These are phyloP conservation scores for Lochmaea capreae DNA, from an alignment of 2,888 invertebrate species.

Conservation along the genomic window DNA sequence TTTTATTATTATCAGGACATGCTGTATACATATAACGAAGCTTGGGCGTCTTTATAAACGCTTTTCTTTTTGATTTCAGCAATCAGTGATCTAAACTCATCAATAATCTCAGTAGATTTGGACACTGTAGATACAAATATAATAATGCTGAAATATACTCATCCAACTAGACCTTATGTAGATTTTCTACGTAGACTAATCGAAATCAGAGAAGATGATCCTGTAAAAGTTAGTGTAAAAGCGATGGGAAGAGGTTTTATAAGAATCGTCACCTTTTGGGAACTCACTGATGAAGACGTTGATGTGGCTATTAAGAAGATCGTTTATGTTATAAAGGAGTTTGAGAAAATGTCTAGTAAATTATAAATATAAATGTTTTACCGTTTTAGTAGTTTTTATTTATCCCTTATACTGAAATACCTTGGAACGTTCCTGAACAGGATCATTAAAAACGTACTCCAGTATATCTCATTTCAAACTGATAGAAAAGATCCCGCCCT, in stretches of 20 bases:
- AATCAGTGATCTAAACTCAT: slow-evolving; percentile 72
- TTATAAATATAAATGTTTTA: slow-evolving; percentile 11
- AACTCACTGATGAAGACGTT: slow-evolving; percentile 76
- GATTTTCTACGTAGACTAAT: slow-evolving; percentile 61
- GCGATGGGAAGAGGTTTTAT: slow-evolving; percentile 65
- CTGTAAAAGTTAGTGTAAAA: slow-evolving; percentile 71
- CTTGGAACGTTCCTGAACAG: too few species aligned
- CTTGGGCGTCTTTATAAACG: too few species aligned
- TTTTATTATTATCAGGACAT: too few species aligned
- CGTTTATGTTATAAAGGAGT: slow-evolving; percentile 74
- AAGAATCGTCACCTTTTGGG: slow-evolving; percentile 78
- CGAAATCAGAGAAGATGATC: slow-evolving; percentile 65
- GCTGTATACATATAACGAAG: too few species aligned
- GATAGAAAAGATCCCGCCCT: too few species aligned
- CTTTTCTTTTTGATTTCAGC: slow-evolving; percentile 63
- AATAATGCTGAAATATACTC: slow-evolving; percentile 28
- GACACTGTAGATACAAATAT: slow-evolving; percentile 79
- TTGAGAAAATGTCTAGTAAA: slow-evolving; percentile 53
- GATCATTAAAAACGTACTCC: too few species aligned
- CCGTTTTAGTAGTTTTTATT: too few species aligned
- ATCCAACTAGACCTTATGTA: slow-evolving; percentile 58
- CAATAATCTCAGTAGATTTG: slow-evolving; percentile 73
- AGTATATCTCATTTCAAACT: too few species aligned
- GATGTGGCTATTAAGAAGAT: slow-evolving; percentile 79
- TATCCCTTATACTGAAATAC: too few species aligned